Evolutionary conservation across 2,797 vertebrate genomes (phyloP), one percentile per base, ranked within the genome.

Genomic region (Liasis olivaceus): DNA sequence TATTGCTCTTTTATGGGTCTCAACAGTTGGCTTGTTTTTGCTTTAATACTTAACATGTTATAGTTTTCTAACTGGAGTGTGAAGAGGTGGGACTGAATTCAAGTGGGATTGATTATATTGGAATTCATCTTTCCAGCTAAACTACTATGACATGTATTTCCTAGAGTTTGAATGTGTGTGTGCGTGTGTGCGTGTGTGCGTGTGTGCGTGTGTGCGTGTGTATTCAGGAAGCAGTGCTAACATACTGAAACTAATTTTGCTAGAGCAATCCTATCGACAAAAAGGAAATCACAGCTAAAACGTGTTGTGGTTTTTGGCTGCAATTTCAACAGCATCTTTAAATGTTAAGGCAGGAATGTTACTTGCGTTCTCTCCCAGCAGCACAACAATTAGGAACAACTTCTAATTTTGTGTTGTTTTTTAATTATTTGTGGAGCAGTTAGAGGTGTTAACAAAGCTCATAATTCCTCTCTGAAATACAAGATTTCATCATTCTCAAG

Each of bases 51-150:
- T 81, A 89, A 64, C 91, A 90, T 24, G 85, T 77, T 0, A 0
- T 77, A 36, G 51, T 59, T 24, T 84, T 47, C 63, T 47, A 91
- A 91, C 22, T 0, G 94, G 90, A 91, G 92, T 89, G 47, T 88
- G 88, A 87, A 60, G 89, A 93, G 69, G 14, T 92, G 36, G 56
- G 0, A 28, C 7, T 59, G 47, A 42, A 22, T 87, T 28, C 63
- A n/a, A 72, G 8, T n/a, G 26, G 58, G 63, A 58, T 47, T 47
- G 22, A 42, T 69, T 17, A 20, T 47, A 15, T 47, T 60, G 85
- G 15, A 59, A 59, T 3, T 17, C 91, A 42, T 2, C n/a, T 86
- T 93, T 54, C 89, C 92, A 94, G 60, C 58, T 5, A 31, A 26
- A 47, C 3, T 1, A 60, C 58, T 90, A 5, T 90, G 9, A 89